Evolutionary conservation across 2,797 vertebrate genomes (phyloP).

Genomic region (Cirrhinus mrigala): DNA sequence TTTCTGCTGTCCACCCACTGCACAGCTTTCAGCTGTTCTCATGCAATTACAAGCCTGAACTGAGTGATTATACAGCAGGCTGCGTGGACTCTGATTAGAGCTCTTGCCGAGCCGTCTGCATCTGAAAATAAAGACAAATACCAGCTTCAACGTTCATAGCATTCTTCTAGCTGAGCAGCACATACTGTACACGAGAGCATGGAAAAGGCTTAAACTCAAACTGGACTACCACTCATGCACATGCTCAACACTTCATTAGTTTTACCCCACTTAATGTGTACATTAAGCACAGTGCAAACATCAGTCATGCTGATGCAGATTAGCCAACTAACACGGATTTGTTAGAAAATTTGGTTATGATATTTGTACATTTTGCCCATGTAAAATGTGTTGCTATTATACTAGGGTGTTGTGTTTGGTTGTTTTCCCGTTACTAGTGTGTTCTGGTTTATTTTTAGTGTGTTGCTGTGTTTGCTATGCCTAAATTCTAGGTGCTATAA

Average conservation of each 20-base stretch:
- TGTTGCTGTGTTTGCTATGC: not conserved
- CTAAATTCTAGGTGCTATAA: not conserved
- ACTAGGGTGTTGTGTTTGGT: not conserved
- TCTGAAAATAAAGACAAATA: slow-evolving; percentile 48
- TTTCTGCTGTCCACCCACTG: slow-evolving; percentile 28
- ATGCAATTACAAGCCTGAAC: slow-evolving; percentile 46
- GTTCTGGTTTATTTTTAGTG: not conserved
- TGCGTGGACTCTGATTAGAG: slow-evolving; percentile 46
- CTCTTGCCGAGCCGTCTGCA: not conserved
- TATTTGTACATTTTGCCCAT: not conserved
- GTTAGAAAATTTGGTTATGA: not conserved
- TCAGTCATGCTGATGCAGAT: not conserved
- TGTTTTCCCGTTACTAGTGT: not conserved
- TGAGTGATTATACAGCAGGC: slow-evolving; percentile 46
- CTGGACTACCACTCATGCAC: not conserved
- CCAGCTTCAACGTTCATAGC: slow-evolving; percentile 9
- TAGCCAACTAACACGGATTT: not conserved
- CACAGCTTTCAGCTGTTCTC: slow-evolving; percentile 31
- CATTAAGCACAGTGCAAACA: not conserved
- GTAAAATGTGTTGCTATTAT: not conserved
- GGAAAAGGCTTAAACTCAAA: slow-evolving; percentile 26
- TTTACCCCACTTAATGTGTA: slow-evolving; percentile 22
- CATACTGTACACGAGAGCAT: not conserved
- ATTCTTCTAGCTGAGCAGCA: slow-evolving; percentile 14
- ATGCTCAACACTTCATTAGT: slow-evolving; percentile 20